Evolutionary conservation across 2,797 vertebrate genomes (phyloP).

Genomic region (Molossus molossus): DNA sequence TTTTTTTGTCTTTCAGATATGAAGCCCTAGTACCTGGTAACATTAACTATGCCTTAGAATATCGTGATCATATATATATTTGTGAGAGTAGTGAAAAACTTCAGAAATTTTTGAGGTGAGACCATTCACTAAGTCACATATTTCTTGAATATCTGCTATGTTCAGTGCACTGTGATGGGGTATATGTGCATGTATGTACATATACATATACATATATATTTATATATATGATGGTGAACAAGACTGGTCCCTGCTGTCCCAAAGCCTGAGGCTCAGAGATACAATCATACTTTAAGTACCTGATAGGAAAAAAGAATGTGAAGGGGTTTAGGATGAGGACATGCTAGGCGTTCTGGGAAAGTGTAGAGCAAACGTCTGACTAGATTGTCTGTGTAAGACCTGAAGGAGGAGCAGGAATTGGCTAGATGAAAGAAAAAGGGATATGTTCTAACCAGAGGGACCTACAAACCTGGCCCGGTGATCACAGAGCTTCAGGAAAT

Average conservation of each 20-base stretch:
- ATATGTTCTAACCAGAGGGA: neutral
- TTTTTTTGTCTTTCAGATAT: slow-evolving; percentile 90
- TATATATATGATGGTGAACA: neutral
- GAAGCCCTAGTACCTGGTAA: slow-evolving; percentile 95
- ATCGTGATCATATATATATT: slow-evolving; percentile 93
- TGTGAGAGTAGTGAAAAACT: slow-evolving; percentile 94
- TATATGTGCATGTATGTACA: neutral
- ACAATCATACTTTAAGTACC: neutral
- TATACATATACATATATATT: neutral
- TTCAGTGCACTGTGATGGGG: neutral
- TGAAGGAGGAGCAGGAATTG: neutral
- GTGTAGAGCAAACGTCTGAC: neutral
- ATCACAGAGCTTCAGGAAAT: neutral
- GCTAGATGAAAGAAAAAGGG: neutral
- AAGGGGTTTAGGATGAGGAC: neutral
- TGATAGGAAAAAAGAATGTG: neutral
- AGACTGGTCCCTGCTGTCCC: neutral
- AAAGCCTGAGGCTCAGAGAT: neutral
- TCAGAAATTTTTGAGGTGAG: slow-evolving; percentile 95
- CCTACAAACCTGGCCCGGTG: neutral
- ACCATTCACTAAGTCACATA: slow-evolving; percentile 58
- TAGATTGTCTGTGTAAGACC: neutral
- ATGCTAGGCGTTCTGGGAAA: neutral
- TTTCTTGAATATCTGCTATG: slow-evolving; percentile 66
- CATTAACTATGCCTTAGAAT: slow-evolving; percentile 93